Evolutionary conservation across 2,113 vertebrate species (phyloP), one percentile per base, ranked within the genome.

Genomic region (Antigone vipio): DNA sequence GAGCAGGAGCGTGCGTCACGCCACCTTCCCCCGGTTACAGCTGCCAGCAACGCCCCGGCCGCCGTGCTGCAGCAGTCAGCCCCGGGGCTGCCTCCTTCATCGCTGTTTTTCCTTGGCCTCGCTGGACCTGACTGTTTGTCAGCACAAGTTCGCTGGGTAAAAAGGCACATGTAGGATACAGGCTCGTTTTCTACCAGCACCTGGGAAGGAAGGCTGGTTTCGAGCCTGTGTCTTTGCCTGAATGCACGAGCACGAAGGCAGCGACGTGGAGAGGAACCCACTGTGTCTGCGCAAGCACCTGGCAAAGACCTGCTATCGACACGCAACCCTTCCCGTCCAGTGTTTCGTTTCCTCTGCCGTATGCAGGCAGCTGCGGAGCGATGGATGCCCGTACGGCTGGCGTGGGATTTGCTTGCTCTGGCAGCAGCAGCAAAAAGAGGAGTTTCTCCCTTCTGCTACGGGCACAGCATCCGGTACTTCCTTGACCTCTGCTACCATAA

Each of bases 21-120:
- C 40, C 17, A 9, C 24, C 6, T 12, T 15, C 13, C n/a, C 32
- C 49, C 22, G 15, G 30, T 0, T 11, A 4, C 32, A 44, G 76
- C 11, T 9, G 26, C 58, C 74, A 45, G 77, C 0, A 0, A 6
- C 15, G 40, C 29, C 11, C 21, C 2, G 1, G 62, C 12, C 0
- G 0, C 67, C 5, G 18, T 18, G 78, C 66, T 40, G 32, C 52
- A 47, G 59, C 67, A 0, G 0, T 5, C 63, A 44, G 79, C 63
- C 45, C 62, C 45, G 15, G 23, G 13, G 19, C 10, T 22, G 6
- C 60, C 83, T 80, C 52, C 29, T 40, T 24, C 81, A 1, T 7
- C 7, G 2, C 32, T 7, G 4, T 26, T 19, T 23, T 8, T 14
- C 45, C 68, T 26, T n/a, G 60, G 50, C 56, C 50, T 67, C 8